These are phyloP conservation scores for Bambusicola thoracicus DNA, from an alignment of 2,113 vertebrate genomes.

Conservation along the genomic window DNA sequence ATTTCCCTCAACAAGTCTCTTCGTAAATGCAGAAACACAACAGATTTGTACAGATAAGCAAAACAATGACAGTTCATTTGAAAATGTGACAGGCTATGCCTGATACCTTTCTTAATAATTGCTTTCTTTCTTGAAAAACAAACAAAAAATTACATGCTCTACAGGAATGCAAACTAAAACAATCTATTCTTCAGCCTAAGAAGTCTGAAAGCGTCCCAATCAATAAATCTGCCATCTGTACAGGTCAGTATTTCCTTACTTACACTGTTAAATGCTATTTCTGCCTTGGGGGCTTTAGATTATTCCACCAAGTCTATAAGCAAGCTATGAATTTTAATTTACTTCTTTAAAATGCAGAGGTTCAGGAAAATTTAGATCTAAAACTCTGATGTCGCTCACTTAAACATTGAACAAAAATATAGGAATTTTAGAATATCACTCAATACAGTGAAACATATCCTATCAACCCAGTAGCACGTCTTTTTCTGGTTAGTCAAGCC, in stretches of 20 bases:
- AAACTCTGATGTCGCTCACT: background rate
- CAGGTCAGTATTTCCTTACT: background rate
- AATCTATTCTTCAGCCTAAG: background rate
- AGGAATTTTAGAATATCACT: background rate
- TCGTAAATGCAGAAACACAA: conserved; percentile 1
- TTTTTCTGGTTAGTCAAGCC: background rate
- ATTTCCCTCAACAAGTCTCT: background rate
- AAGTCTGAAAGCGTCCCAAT: background rate
- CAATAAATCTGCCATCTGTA: background rate
- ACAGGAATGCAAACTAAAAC: background rate
- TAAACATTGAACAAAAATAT: background rate
- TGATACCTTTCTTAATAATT: background rate
- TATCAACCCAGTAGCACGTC: background rate
- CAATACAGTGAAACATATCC: background rate
- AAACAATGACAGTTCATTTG: background rate
- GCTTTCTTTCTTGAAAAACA: background rate
- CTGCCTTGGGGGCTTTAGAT: background rate
- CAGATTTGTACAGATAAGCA: background rate
- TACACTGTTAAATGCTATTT: background rate
- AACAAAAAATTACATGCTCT: background rate
- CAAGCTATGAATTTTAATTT: background rate
- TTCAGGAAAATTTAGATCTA: background rate
- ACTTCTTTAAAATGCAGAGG: background rate
- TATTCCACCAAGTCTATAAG: background rate
- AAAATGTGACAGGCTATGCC: background rate